These are phyloP conservation scores for Solea senegalensis DNA, from an alignment of 2,113 vertebrate species.

Conservation along the genomic window DNA sequence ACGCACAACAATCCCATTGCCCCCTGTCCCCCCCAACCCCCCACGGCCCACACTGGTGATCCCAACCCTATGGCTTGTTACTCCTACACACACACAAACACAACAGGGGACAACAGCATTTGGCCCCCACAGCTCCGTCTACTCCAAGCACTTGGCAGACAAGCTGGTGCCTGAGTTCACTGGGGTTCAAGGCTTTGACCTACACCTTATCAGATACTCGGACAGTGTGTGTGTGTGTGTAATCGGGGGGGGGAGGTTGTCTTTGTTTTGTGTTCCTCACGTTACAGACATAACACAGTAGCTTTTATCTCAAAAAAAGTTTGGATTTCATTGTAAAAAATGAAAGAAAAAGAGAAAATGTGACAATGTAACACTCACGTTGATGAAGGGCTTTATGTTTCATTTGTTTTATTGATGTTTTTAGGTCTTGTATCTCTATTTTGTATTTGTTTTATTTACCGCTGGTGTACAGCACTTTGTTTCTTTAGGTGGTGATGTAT, in stretches of 20 bases:
- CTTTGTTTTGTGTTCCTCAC: background rate
- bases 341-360: background rate
- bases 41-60: slow-evolving; percentile 34
- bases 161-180: slow-evolving; percentile 69
- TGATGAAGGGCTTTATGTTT: background rate
- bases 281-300: background rate
- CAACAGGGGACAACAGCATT: slow-evolving; percentile 66
- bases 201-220: slow-evolving; percentile 54
- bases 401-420: too few species aligned
- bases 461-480: too few species aligned
- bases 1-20: slow-evolving; percentile 61
- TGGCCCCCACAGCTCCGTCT: slow-evolving; percentile 59
- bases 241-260: background rate
- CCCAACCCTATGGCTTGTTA: slow-evolving; percentile 10
- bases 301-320: too few species aligned
- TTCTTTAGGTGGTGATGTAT: background rate
- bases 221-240: slow-evolving; percentile 34
- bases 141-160: slow-evolving; percentile 59
- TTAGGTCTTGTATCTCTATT: too few species aligned
- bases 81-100: slow-evolving; percentile 40
- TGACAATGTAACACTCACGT: background rate
- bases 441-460: too few species aligned
- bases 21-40: slow-evolving; percentile 45
- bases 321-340: background rate
- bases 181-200: slow-evolving; percentile 65